phyloP scores from a whole-genome alignment of 2,113 vertebrate species.

The Setophaga kirtlandii region DNA sequence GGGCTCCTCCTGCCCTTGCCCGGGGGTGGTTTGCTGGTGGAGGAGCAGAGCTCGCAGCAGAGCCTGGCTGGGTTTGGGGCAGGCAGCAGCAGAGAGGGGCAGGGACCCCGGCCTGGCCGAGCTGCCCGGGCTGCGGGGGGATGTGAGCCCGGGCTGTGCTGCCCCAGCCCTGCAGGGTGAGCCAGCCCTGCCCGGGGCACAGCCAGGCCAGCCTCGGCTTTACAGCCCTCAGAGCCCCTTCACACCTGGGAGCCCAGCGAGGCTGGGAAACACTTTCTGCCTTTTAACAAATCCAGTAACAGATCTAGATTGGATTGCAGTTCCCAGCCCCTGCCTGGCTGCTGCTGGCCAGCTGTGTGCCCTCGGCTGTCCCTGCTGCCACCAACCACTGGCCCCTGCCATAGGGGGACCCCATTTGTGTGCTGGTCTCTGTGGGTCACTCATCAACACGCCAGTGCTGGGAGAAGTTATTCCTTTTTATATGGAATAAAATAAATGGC shows the following conservation, averaged over 20 bases:
- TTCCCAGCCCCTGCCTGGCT: neutral
- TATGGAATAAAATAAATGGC: neutral
- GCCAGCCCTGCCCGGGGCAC: neutral
- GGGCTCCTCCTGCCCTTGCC: neutral
- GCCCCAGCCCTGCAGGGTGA: neutral
- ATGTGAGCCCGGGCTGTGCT: rapidly evolving
- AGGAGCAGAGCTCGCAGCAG: neutral
- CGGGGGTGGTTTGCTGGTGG: rapidly evolving
- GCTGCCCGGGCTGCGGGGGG: neutral
- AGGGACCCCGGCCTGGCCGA: neutral
- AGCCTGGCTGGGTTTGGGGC: neutral
- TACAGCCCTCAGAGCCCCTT: neutral
- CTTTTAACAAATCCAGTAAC: neutral
- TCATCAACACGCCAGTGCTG: neutral
- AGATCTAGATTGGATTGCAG: neutral
- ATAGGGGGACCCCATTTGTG: neutral
- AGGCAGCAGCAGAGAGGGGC: neutral
- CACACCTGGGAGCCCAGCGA: neutral
- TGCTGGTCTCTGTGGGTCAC: neutral
- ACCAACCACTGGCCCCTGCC: neutral
- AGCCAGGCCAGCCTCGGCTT: neutral
- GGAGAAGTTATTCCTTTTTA: neutral
- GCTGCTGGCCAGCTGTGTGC: rapidly evolving
- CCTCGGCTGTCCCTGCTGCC: neutral
- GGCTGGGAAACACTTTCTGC: neutral